Base-by-base conservation (phyloP, 2,797 vertebrate genomes). In the Catharus ustulatus region DNA sequence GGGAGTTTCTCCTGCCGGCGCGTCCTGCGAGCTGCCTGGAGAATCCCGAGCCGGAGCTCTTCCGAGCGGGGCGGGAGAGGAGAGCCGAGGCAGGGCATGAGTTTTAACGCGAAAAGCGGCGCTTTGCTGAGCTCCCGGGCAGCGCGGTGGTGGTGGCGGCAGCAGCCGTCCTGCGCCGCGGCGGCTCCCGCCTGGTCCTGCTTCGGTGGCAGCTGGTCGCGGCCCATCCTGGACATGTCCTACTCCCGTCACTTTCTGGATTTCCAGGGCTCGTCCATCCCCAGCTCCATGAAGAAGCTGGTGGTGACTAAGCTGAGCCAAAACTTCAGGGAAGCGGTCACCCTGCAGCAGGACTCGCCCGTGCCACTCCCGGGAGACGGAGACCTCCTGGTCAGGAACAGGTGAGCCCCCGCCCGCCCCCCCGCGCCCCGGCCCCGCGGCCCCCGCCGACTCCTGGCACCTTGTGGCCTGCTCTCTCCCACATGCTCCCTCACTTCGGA, bases 161-260 rank as follows among this genome's bases (percentile, higher is more conserved):
- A 7, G 61, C 87, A 32, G 58, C 88, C 48, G 19, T 51, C 38
- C 52, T 67, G 58, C 95, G 66, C 68, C n/a, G 30, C 46, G 48
- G 51, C n/a, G 42, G 62, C 75, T 66, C 77, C 84, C 38, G 46
- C 42, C 46, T 71, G 87, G 84, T 90, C 73, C 62, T 57, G 22
- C 86, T 81, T 93, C 87, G 68, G 75, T 26, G 91, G 67, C 80
- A 55, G 76, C 91, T 97, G 97, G 84, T 75, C 95, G 58, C 98
- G 99, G 89, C 95, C 94, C 97, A 98, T 99, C 97, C 96, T 99
- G 97, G 99, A 99, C 93, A 96, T 98, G 98, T 99, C 99, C 91
- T 99, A 99, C 97, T 98, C 98, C 8, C 97, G 98, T 87, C 98
- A 99, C 98, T 99, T 99, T 98, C 98, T 99, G 98, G 99, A 99